Conservation (phyloP, 1,140 invertebrate species). For the Neomicropteryx cornuta region DNA sequence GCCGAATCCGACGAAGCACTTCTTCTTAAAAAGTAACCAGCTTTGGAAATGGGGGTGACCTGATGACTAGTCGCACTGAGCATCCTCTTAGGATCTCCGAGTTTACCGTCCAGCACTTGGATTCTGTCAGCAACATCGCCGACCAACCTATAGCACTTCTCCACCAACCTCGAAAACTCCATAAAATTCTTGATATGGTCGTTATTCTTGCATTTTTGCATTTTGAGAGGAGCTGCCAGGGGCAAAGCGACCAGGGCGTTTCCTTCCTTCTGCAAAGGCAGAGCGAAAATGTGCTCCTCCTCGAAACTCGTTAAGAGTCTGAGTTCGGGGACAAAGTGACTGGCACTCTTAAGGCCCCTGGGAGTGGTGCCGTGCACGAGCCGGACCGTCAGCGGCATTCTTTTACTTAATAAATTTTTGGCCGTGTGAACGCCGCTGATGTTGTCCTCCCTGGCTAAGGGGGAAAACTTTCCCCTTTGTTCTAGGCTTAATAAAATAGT, state of each 20-base stretch:
- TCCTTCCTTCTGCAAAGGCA: constrained; percentile 70
- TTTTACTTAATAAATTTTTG: constrained; percentile 73
- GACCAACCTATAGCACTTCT: constrained; percentile 66
- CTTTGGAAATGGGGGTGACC: constrained; percentile 40
- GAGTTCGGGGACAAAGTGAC: constrained; percentile 72
- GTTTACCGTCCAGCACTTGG: constrained; percentile 64
- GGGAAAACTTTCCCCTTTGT: constrained; percentile 81
- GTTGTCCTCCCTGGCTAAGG: constrained; percentile 80
- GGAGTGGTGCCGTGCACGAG: constrained; percentile 79
- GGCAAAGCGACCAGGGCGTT: constrained; percentile 72
- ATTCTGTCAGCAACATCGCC: constrained; percentile 77
- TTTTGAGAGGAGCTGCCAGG: constrained; percentile 72
- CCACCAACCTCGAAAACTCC: constrained; percentile 69
- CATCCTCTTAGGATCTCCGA: constrained; percentile 52
- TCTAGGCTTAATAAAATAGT: constrained; percentile 73
- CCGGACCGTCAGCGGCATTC: constrained; percentile 82
- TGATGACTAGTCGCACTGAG: constrained; percentile 34
- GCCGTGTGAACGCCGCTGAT: constrained; percentile 86
- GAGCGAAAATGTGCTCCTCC: constrained; percentile 74
- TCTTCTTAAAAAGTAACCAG: constrained; percentile 51
- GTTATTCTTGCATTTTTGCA: constrained; percentile 74
- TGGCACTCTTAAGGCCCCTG: constrained; percentile 64
- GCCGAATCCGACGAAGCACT: constrained; percentile 64
- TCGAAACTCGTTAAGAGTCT: constrained; percentile 74
- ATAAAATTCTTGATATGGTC: constrained; percentile 66